Evolutionary conservation across 2,888 invertebrate species (phyloP).

Genomic region (Sialis fuliginosa): DNA sequence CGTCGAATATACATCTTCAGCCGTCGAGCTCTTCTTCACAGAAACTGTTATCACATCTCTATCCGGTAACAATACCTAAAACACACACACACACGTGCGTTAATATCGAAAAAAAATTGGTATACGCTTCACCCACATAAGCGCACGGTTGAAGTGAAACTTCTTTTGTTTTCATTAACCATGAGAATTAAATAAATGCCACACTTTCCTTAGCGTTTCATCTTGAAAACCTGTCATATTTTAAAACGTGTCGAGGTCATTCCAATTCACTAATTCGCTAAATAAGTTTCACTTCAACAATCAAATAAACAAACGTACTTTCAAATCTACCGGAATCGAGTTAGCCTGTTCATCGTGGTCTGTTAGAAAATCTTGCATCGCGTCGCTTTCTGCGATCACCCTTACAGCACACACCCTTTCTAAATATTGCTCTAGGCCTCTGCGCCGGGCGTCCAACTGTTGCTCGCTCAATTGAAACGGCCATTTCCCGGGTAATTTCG

Average conservation of each 20-base stretch:
- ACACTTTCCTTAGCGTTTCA: too few species aligned
- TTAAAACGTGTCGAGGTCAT: too few species aligned
- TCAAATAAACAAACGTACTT: too few species aligned
- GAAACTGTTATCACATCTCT: conserved; percentile 77
- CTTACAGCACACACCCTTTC: conserved; percentile 96
- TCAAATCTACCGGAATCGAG: conserved; percentile 45
- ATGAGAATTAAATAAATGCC: too few species aligned
- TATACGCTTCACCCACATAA: neutral
- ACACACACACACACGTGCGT: conserved; percentile 3
- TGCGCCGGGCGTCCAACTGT: conserved; percentile 82
- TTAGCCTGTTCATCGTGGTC: conserved; percentile 73
- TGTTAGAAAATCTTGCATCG: conserved; percentile 93
- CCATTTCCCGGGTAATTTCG: conserved; percentile 97
- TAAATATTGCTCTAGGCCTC: conserved; percentile 92
- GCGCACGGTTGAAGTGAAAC: too few species aligned
- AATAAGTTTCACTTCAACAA: too few species aligned
- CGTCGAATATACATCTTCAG: conserved; percentile 79
- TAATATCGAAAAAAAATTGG: neutral
- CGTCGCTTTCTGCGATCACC: conserved; percentile 93
- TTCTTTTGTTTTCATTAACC: too few species aligned
- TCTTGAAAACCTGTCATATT: too few species aligned
- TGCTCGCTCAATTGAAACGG: conserved; percentile 94
- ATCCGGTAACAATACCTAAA: conserved; percentile 67
- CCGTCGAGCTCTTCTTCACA: conserved; percentile 72
- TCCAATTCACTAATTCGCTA: too few species aligned